Conservation (phyloP, 2,888 invertebrate genomes). For the Thereva nobilitata region DNA sequence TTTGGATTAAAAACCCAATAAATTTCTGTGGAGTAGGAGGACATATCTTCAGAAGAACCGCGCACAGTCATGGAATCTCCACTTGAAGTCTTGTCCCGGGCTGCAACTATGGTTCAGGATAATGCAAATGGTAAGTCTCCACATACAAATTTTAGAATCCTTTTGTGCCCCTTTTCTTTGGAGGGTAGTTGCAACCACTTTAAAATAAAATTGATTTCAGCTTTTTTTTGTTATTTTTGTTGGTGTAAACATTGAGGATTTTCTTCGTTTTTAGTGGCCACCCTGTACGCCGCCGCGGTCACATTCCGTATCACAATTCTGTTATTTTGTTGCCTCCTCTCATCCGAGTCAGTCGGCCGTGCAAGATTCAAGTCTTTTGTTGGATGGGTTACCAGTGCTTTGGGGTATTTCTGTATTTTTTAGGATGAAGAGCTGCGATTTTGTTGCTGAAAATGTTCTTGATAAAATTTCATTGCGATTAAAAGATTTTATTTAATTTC, state of each 20-base stretch:
- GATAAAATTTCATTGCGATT: no score
- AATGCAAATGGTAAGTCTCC: conserved; percentile 60
- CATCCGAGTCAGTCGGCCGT: conserved; percentile 22
- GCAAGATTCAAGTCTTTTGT: conserved; percentile 18
- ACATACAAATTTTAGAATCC: no score
- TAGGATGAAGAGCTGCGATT: no score
- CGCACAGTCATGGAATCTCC: conserved; percentile 70
- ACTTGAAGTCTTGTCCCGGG: conserved; percentile 83
- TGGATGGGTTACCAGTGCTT: conserved; percentile 20
- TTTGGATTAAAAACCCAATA: background rate
- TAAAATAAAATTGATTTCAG: background rate
- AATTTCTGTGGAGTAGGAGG: conserved; percentile 7
- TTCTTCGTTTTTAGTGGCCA: background rate
- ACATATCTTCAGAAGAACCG: background rate
- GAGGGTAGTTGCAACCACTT: background rate
- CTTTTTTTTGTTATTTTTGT: conserved; percentile 6
- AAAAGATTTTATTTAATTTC: no score
- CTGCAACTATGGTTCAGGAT: conserved; percentile 87
- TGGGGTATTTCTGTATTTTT: background rate
- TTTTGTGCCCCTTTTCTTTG: no score
- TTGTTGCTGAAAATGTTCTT: no score
- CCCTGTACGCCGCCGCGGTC: conserved; percentile 28
- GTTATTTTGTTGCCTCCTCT: conserved; percentile 19
- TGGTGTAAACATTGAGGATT: conserved; percentile 26
- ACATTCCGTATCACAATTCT: conserved; percentile 25